These are phyloP conservation scores for Rhipidura dahli DNA, from an alignment of 2,113 vertebrate species.

Conservation along the genomic window DNA sequence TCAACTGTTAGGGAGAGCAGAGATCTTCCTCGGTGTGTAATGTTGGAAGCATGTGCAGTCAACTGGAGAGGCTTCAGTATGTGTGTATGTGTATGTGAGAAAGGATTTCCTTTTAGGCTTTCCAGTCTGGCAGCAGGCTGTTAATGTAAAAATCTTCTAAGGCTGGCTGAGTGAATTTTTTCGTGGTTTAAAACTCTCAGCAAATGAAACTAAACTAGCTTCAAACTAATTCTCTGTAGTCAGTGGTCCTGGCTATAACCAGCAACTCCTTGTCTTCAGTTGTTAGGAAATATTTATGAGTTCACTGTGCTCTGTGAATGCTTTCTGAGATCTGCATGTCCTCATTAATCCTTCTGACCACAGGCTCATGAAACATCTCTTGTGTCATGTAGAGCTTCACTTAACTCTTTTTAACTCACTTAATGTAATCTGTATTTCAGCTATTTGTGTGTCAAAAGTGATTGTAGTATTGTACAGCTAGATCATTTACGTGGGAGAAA, in stretches of 20 bases:
- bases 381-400: neutral
- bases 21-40: neutral
- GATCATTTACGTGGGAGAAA: neutral
- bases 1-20: neutral
- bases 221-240: neutral
- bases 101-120: neutral
- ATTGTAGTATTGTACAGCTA: neutral
- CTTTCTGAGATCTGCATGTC: conserved; percentile 17
- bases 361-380: neutral
- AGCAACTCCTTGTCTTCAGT: conserved; percentile 4
- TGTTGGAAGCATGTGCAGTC: neutral
- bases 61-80: neutral
- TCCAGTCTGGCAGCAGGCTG: neutral
- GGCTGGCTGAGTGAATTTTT: neutral
- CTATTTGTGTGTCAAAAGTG: neutral
- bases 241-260: neutral
- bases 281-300: conserved; percentile 39
- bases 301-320: conserved; percentile 24
- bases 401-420: neutral
- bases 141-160: neutral
- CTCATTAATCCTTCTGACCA: conserved; percentile 45
- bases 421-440: neutral
- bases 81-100: neutral
- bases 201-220: neutral
- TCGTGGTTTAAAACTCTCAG: neutral